Percentiles rank a stretch among this genome's conserved stretches.
phyloP scores from a whole-genome alignment of 2,797 vertebrate species.

The Garrulus glandarius region DNA sequence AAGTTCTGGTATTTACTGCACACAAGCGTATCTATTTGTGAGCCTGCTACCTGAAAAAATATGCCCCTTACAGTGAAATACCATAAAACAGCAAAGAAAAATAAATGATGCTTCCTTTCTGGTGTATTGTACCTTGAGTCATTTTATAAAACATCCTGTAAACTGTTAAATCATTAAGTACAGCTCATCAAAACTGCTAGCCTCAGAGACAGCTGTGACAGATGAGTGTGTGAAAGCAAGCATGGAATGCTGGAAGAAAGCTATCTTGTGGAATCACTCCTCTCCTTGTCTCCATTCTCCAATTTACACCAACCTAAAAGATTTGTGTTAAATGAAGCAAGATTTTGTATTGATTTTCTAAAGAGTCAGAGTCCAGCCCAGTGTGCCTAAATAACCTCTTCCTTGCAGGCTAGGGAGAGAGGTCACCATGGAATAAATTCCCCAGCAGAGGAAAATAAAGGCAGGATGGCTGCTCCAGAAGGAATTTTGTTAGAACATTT shows the following conservation, averaged over 20 bases:
- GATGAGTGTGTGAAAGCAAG: neutral
- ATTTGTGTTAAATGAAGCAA: conserved; percentile 50
- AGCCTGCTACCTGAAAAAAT: neutral
- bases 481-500: conserved; percentile 43
- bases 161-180: neutral
- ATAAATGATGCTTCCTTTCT: neutral
- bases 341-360: neutral
- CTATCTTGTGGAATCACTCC: neutral
- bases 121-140: neutral
- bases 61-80: neutral
- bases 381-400: conserved; percentile 17
- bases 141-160: neutral
- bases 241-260: neutral
- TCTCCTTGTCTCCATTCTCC: neutral
- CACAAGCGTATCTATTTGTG: neutral
- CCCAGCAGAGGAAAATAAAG: neutral
- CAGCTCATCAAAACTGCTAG: neutral
- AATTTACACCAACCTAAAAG: neutral
- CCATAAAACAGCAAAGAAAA: neutral
- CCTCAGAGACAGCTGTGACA: neutral
- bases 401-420: neutral
- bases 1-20: neutral
- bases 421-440: conserved; percentile 37
- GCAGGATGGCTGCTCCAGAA: neutral
- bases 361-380: neutral